Conservation (phyloP, 2,797 vertebrate species). For the Champsocephalus gunnari region DNA sequence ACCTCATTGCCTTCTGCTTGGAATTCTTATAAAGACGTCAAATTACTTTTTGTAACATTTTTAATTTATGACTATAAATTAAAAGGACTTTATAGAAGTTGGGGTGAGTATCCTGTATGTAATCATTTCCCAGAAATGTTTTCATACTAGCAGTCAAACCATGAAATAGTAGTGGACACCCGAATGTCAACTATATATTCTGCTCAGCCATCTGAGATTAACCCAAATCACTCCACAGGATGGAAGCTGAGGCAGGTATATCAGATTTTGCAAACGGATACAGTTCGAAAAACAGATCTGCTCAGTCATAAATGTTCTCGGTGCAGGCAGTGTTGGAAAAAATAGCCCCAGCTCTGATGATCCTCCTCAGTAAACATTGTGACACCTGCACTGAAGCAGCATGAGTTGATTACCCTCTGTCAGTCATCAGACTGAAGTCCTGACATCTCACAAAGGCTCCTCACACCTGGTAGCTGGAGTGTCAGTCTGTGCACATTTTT, state of each 20-base stretch:
- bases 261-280: conserved; percentile 20
- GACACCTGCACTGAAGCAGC: conserved; percentile 19
- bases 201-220: neutral
- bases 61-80: neutral
- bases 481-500: conserved; percentile 60
- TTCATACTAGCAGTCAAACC: neutral
- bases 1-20: conserved; percentile 21
- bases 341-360: neutral
- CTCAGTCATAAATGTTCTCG: conserved; percentile 9
- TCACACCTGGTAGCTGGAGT: conserved; percentile 25
- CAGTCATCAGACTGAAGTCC: conserved; percentile 11
- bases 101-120: conserved; percentile 3
- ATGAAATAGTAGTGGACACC: neutral
- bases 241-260: neutral
- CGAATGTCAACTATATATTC: conserved; percentile 12
- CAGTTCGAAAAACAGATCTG: conserved; percentile 14
- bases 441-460: conserved; percentile 17
- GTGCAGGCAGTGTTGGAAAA: neutral
- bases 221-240: conserved; percentile 18
- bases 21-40: conserved; percentile 19
- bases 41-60: neutral
- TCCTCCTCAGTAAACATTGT: conserved; percentile 7
- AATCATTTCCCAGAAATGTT: neutral
- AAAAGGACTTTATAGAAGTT: neutral
- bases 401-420: neutral